Evolutionary conservation across 1,140 invertebrate genomes (phyloP).

Genomic region (Dendroctonus valens): DNA sequence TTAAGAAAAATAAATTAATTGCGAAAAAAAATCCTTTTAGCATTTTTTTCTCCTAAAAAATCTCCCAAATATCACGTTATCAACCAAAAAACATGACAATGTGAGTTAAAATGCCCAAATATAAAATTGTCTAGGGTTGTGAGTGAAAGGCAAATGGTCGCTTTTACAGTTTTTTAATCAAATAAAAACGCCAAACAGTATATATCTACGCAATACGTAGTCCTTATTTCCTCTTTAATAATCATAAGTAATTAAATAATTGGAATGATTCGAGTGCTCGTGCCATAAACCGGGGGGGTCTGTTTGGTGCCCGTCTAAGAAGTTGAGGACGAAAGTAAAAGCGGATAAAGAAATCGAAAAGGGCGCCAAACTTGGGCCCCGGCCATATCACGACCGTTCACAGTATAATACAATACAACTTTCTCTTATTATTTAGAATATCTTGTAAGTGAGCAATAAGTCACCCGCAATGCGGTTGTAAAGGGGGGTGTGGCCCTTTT

Average conservation of each 20-base stretch:
- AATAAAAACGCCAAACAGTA: conserved; percentile 53
- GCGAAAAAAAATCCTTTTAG: too few relatives aligned
- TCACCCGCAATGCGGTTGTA: conserved; percentile 46
- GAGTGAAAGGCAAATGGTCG: background rate
- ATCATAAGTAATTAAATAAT: conserved; percentile 44
- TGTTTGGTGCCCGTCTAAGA: too few relatives aligned
- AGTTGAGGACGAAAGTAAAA: too few relatives aligned
- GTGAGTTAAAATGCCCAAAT: too few relatives aligned
- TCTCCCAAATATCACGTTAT: too few relatives aligned
- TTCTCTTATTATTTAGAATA: conserved; percentile 52
- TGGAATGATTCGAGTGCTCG: conserved; percentile 40
- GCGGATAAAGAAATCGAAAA: too few relatives aligned
- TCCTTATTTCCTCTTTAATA: conserved; percentile 36
- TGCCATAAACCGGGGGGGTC: conserved; percentile 13
- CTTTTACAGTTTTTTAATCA: conserved; percentile 47
- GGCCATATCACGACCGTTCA: conserved; percentile 16
- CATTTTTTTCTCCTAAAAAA: too few relatives aligned
- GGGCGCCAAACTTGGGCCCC: too few relatives aligned
- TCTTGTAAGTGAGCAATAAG: conserved; percentile 51
- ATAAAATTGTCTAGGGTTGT: too few relatives aligned
- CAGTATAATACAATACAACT: conserved; percentile 48
- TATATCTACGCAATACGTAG: conserved; percentile 50
- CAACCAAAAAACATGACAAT: too few relatives aligned
- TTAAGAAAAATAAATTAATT: too few relatives aligned
- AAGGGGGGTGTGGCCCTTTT: conserved; percentile 29